Conservation (phyloP, 1,140 invertebrate genomes). For the Dinoponera quadriceps region DNA sequence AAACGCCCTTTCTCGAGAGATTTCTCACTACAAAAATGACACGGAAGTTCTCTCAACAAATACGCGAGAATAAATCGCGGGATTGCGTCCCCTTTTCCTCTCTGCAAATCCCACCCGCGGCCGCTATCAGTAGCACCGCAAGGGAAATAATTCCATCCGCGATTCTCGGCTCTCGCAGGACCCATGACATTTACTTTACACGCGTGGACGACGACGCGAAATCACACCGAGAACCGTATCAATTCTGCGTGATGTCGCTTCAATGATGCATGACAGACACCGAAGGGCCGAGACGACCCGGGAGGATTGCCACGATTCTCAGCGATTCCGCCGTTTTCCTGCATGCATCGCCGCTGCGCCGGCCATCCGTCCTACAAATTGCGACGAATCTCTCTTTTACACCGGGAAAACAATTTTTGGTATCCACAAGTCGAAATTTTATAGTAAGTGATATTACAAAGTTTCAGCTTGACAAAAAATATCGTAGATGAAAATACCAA, state of each 20-base stretch:
- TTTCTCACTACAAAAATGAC: too few species aligned
- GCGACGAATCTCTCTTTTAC: constrained; percentile 32
- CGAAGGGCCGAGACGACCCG: constrained; percentile 19
- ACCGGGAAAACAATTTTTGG: too few species aligned
- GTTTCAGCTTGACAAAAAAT: too few species aligned
- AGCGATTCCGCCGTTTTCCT: constrained; percentile 3
- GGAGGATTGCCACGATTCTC: background rate
- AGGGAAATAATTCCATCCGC: constrained; percentile 46
- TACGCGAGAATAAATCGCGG: constrained; percentile 16
- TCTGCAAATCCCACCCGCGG: constrained; percentile 18
- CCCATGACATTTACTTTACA: constrained; percentile 45
- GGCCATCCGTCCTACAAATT: constrained; percentile 34
- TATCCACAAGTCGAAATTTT: too few species aligned
- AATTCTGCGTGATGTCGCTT: constrained; percentile 44
- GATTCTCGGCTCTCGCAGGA: constrained; percentile 1
- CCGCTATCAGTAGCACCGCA: constrained; percentile 4
- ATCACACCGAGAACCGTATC: constrained; percentile 47
- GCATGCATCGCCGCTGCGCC: constrained; percentile 12
- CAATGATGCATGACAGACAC: constrained; percentile 45
- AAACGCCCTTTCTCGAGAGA: too few species aligned
- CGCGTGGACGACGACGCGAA: constrained; percentile 23
- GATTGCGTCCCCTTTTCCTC: too few species aligned
- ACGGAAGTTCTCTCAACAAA: background rate
- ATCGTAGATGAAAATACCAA: too few species aligned
- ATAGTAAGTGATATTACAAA: too few species aligned